Percentiles rank a stretch among this genome's conserved stretches.
These are phyloP conservation scores for Gymnothorax javanicus DNA, from an alignment of 2,797 vertebrate genomes.

Conservation along the genomic window DNA sequence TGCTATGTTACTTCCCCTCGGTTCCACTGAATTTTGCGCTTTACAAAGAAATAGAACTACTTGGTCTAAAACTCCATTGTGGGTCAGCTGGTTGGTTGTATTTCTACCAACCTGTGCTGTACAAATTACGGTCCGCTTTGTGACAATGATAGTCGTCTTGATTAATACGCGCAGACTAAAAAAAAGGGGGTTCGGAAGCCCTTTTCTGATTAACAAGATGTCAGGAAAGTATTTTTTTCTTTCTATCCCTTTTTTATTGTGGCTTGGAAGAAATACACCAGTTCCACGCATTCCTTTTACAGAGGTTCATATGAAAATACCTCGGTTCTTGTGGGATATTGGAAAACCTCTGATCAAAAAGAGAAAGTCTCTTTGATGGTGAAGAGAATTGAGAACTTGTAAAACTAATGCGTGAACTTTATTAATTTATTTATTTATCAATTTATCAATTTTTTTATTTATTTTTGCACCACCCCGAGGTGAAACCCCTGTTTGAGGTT, in stretches of 20 bases:
- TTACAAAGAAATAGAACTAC: background rate
- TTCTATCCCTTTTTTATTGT: background rate
- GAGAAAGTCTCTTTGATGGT: conserved; percentile 2
- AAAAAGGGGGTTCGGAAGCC: no score
- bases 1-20: background rate
- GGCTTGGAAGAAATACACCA: background rate
- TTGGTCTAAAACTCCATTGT: background rate
- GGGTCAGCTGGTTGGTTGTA: background rate
- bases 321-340: background rate
- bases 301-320: background rate
- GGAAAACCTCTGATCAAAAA: conserved; percentile 3
- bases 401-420: background rate
- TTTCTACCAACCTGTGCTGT: background rate
- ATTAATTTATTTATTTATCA: background rate
- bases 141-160: background rate
- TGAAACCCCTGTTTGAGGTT: background rate
- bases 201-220: background rate
- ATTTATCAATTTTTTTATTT: no score
- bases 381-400: background rate
- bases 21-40: background rate
- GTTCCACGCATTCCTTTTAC: background rate
- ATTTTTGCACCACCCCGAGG: background rate
- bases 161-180: background rate
- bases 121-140: background rate
- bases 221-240: background rate